Evolutionary conservation across 2,113 vertebrate genomes (phyloP), one percentile per base, ranked within the genome.

Genomic region (Otolemur garnettii): DNA sequence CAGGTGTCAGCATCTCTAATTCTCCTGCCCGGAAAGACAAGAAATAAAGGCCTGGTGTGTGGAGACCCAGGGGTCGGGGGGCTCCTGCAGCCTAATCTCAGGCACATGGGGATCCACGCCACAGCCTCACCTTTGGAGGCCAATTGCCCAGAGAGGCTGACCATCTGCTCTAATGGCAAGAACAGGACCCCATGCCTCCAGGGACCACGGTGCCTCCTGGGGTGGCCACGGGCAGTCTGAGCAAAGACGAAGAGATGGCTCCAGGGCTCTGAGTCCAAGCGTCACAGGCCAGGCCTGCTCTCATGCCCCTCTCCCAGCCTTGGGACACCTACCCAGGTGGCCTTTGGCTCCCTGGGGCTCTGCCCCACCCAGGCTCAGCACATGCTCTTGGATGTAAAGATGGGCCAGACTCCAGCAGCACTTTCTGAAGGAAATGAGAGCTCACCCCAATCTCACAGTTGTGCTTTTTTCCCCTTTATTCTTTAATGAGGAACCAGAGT

Each of bases 61-160:
- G 13, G 0, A 14, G 14, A 55, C 17, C 69, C 22, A 0, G 55
- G n/a, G 2, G 1, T 1, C 14, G 0, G 0, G 33, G 78, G 4
- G 8, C 18, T 4, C 7, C 69, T 22, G 28, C 3, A 6, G 19
- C 45, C 42, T 38, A 12, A 24, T 4, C n/a, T 2, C 0, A 7
- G 10, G 53, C 26, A 17, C 11, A 3, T 26, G 13, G 26, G 2
- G 7, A 15, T 30, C 26, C 28, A 21, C 7, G 0, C 0, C 38
- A 5, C 1, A 3, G 5, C 82, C 11, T n/a, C 8, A 10, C 0
- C 1, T 30, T 8, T 7, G 78, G 64, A 69, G 59, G 59, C 7
- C 4, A 0, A 1, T 13, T 42, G 0, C 28, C 9, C 0, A 1
- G 38, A 42, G 69, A 42, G 2, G 10, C 35, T 1, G 12, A 0